Evolutionary conservation across 1,140 invertebrate species (phyloP).

Genomic region (Formica selysi): DNA sequence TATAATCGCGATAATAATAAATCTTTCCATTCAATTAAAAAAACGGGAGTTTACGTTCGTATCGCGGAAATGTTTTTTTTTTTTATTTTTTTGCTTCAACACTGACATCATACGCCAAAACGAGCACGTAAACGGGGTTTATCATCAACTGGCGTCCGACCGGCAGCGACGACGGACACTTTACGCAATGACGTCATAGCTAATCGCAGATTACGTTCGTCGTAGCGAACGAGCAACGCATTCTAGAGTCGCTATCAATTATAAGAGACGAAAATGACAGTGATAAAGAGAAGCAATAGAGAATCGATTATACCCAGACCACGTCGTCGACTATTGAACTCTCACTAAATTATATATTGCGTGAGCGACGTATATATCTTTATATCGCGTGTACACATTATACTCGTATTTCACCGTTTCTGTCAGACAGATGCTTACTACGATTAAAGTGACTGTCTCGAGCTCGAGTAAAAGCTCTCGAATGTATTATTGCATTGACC

Average conservation of each 20-base stretch:
- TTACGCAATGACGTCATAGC: conserved; percentile 57
- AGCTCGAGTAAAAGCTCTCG: neutral
- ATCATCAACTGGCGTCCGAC: neutral
- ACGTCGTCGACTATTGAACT: conserved; percentile 2
- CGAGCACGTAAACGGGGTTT: neutral
- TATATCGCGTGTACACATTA: too few relatives aligned
- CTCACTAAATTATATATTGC: too few relatives aligned
- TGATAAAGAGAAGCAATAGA: neutral
- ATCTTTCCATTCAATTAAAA: neutral
- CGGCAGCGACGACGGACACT: conserved; percentile 30
- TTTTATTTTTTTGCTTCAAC: neutral
- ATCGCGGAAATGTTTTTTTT: neutral
- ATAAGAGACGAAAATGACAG: conserved; percentile 20
- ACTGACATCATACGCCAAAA: conserved; percentile 46
- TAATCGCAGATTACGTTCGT: conserved; percentile 52
- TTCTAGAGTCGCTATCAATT: conserved; percentile 27
- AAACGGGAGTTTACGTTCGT: neutral
- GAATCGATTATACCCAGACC: neutral
- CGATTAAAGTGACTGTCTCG: neutral
- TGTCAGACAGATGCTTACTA: too few relatives aligned
- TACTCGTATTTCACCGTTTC: too few relatives aligned
- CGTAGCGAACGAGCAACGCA: neutral
- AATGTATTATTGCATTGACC: neutral
- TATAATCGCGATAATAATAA: neutral
- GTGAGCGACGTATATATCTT: too few relatives aligned